Percentiles rank a stretch among this genome's conserved stretches.
phyloP scores from a whole-genome alignment of 2,888 invertebrate genomes.

The Phyllotreta striolata region DNA sequence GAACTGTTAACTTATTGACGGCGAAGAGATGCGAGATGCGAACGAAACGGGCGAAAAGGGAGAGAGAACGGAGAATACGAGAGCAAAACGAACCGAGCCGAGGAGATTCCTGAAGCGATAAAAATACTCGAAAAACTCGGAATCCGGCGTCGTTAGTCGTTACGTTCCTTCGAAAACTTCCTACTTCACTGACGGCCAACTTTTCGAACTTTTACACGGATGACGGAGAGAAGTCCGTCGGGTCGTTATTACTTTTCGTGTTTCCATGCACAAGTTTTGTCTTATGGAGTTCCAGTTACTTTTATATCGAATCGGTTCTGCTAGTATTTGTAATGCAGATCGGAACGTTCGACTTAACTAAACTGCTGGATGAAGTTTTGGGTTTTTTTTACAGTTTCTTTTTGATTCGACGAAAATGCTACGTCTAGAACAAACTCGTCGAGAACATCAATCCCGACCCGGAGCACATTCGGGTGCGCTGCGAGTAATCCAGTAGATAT shows the following conservation, averaged over 20 bases:
- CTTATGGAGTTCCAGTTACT: constrained; percentile 7
- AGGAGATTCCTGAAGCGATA: too few species aligned
- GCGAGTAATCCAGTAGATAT: constrained; percentile 1
- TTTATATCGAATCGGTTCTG: not conserved
- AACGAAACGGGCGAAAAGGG: constrained; percentile 23
- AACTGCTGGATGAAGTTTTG: too few species aligned
- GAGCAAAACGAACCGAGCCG: not conserved
- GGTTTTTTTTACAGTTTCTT: too few species aligned
- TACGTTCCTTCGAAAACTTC: constrained; percentile 27
- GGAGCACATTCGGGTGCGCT: not conserved
- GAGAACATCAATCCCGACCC: too few species aligned
- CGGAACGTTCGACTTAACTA: not conserved
- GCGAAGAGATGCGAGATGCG: constrained; percentile 23
- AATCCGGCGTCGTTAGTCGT: constrained; percentile 31
- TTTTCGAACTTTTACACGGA: constrained; percentile 29
- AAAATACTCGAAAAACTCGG: constrained; percentile 31
- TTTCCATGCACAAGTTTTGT: constrained; percentile 7
- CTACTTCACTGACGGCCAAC: constrained; percentile 9
- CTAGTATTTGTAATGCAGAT: constrained; percentile 1
- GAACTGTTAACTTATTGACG: constrained; percentile 37
- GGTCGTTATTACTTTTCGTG: constrained; percentile 15
- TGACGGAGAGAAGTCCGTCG: constrained; percentile 9
- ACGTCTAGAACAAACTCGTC: too few species aligned
- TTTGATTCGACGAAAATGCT: too few species aligned
- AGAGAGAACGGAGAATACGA: constrained; percentile 14